phyloP scores from a whole-genome alignment of 2,888 invertebrate genomes.

The Sphaeridia pumilis region DNA sequence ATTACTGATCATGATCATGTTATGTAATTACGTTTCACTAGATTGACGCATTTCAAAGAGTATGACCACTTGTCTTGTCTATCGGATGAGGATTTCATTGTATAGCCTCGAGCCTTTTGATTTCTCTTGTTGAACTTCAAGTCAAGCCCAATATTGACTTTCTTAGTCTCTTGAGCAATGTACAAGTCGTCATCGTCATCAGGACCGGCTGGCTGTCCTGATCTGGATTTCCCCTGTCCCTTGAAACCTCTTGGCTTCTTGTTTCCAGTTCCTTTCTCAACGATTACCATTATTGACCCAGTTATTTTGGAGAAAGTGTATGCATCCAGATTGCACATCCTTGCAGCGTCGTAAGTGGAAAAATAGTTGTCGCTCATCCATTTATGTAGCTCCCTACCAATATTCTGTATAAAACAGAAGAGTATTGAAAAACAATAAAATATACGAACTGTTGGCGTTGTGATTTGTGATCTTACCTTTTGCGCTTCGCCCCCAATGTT shows the following conservation, averaged over 20 bases:
- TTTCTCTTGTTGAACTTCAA: conserved; percentile 73
- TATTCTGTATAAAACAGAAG: neutral
- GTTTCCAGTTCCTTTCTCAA: conserved; percentile 39
- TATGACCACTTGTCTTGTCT: conserved; percentile 59
- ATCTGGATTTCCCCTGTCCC: neutral
- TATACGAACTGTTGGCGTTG: too few species aligned
- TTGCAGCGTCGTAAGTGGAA: conserved; percentile 6
- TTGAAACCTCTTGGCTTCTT: conserved; percentile 25
- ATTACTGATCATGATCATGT: neutral
- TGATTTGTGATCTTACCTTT: conserved; percentile 7
- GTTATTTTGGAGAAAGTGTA: conserved; percentile 73
- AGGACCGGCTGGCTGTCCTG: neutral
- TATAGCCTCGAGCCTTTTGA: conserved; percentile 64
- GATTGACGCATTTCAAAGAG: conserved; percentile 57
- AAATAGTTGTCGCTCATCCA: conserved; percentile 13
- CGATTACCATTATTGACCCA: conserved; percentile 61
- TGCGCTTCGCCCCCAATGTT: conserved; percentile 8
- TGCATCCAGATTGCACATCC: conserved; percentile 35
- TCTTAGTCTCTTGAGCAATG: conserved; percentile 34
- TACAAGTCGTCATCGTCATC: conserved; percentile 19
- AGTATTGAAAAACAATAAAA: too few species aligned
- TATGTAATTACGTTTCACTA: conserved; percentile 45
- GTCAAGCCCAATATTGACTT: conserved; percentile 74
- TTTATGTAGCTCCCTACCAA: neutral
- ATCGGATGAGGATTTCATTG: conserved; percentile 46